phyloP scores from a whole-genome alignment of 2,797 vertebrate genomes.

The Thunnus albacares region DNA sequence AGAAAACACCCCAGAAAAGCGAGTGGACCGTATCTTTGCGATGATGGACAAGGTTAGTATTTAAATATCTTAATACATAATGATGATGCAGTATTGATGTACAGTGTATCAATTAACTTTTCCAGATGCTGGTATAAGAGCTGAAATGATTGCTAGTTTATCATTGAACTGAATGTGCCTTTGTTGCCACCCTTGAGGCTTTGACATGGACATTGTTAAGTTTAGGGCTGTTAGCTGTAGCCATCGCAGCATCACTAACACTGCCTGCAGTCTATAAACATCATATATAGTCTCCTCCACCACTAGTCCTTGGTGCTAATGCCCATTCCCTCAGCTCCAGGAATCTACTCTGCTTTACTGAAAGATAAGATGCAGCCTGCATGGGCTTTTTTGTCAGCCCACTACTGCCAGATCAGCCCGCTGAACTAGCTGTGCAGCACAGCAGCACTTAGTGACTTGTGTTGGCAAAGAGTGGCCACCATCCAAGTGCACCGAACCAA shows the following conservation, averaged over 20 bases:
- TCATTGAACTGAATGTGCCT: constrained; percentile 38
- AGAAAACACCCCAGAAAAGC: constrained; percentile 98
- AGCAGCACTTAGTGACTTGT: constrained; percentile 70
- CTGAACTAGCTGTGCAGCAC: constrained; percentile 53
- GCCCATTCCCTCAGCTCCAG: constrained; percentile 46
- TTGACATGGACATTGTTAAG: constrained; percentile 50
- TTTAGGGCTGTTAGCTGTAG: constrained; percentile 65
- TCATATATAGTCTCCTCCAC: constrained; percentile 54
- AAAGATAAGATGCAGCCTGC: constrained; percentile 69
- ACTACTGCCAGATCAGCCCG: constrained; percentile 51
- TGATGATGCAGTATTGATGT: not conserved
- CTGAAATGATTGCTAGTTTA: constrained; percentile 30
- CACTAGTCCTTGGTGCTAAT: constrained; percentile 43
- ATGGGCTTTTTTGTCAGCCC: constrained; percentile 56
- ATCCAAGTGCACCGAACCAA: constrained; percentile 67
- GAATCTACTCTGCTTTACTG: constrained; percentile 65
- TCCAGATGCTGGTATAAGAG: not conserved
- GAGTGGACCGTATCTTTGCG: constrained; percentile 98
- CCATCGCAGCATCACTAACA: constrained; percentile 69
- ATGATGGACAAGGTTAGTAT: constrained; percentile 98
- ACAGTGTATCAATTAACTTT: not conserved
- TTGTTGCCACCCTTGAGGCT: constrained; percentile 50
- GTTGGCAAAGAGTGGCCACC: constrained; percentile 57
- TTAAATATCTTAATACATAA: not conserved
- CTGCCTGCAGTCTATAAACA: constrained; percentile 73